phyloP scores from a whole-genome alignment of 2,113 vertebrate genomes.

The Zosterops lateralis region DNA sequence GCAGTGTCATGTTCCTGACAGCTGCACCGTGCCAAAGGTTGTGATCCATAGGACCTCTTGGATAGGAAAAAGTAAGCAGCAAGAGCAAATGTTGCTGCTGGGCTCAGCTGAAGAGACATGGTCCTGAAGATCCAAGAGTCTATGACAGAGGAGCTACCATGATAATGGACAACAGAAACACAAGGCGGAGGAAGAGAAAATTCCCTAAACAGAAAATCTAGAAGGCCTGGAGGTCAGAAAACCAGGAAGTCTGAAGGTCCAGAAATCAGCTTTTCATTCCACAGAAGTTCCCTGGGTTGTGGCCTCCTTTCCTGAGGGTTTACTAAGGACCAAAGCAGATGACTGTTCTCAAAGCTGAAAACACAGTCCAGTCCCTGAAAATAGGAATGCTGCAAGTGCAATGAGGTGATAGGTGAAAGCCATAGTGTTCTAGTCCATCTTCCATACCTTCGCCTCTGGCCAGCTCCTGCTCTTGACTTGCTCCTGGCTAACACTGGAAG shows the following conservation, averaged over 20 bases:
- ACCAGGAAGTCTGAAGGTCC: not conserved
- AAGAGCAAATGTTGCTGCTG: not conserved
- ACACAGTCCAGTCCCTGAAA: not conserved
- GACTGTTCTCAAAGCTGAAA: not conserved
- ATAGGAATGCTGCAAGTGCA: not conserved
- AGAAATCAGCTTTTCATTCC: not conserved
- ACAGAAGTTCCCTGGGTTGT: not conserved
- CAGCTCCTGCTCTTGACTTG: conserved; percentile 63
- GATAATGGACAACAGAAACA: not conserved
- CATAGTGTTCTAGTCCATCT: not conserved
- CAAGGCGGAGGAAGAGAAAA: not conserved
- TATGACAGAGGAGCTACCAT: accelerated
- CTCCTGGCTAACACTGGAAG: conserved; percentile 66
- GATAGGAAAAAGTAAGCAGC: not conserved
- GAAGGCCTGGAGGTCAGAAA: not conserved
- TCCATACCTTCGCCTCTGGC: conserved; percentile 63
- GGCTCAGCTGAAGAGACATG: not conserved
- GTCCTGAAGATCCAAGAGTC: not conserved
- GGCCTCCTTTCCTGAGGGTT: not conserved
- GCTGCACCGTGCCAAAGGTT: not conserved
- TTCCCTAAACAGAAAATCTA: not conserved
- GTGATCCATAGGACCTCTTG: not conserved
- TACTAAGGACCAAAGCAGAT: not conserved
- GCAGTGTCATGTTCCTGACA: not conserved
- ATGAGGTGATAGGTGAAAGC: not conserved